Conservation (phyloP, 2,888 invertebrate genomes). For the Drosophila siamana region DNA sequence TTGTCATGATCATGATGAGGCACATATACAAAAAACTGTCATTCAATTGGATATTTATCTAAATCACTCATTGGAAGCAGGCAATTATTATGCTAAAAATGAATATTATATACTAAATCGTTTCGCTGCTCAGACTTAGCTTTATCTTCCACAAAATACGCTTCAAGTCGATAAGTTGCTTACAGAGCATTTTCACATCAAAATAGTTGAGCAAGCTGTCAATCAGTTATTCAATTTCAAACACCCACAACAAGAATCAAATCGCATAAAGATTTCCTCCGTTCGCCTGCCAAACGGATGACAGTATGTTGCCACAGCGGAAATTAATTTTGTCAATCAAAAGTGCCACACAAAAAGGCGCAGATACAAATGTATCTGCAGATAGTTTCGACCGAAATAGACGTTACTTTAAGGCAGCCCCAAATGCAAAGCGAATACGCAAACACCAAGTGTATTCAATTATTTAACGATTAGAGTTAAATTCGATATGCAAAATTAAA, state of each 20-base stretch:
- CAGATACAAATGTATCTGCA: neutral
- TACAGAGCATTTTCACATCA: neutral
- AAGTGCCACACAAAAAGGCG: conserved; percentile 13
- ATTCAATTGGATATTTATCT: neutral
- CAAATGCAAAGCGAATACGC: neutral
- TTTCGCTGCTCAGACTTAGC: no score
- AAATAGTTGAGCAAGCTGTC: conserved; percentile 29
- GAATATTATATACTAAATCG: no score
- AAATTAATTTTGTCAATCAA: conserved; percentile 79
- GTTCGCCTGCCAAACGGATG: conserved; percentile 22
- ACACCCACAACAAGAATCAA: neutral
- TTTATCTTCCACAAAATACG: no score
- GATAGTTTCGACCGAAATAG: neutral
- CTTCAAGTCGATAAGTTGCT: neutral
- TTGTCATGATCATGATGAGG: neutral
- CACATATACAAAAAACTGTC: neutral
- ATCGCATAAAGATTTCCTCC: conserved; percentile 7
- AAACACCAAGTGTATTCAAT: neutral
- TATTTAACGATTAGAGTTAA: conserved; percentile 3
- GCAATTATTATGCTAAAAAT: no score
- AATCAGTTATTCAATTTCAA: conserved; percentile 34
- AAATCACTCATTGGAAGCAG: no score
- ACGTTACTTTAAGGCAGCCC: neutral
- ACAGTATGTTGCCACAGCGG: conserved; percentile 48
- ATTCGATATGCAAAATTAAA: neutral